Evolutionary conservation across 2,888 invertebrate genomes (phyloP).

Genomic region (Beris morrisii): DNA sequence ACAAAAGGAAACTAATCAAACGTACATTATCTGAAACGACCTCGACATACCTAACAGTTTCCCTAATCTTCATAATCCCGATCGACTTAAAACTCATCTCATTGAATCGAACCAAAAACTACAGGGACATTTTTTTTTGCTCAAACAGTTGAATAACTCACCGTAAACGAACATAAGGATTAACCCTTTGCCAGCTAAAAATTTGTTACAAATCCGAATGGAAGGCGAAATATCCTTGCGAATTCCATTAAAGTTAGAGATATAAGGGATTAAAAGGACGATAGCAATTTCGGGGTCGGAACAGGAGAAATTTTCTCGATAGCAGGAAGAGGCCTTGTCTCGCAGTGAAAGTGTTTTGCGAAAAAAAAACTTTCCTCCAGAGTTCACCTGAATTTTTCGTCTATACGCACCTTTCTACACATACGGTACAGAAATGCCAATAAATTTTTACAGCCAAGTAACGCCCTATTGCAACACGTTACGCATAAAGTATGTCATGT

Average conservation of each 20-base stretch:
- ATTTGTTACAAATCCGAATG: conserved; percentile 2
- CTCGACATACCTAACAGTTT: background rate
- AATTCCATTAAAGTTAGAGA: conserved; percentile 14
- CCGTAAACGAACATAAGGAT: conserved; percentile 17
- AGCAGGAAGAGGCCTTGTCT: too few relatives aligned
- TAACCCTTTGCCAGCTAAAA: conserved; percentile 20
- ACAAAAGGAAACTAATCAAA: background rate
- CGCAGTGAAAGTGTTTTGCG: too few relatives aligned
- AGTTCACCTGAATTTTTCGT: too few relatives aligned
- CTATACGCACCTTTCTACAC: background rate
- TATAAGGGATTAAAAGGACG: conserved; percentile 2
- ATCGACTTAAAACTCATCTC: conserved; percentile 18
- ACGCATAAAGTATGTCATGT: conserved; percentile 18
- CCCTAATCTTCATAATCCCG: background rate
- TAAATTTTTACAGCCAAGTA: conserved; percentile 22
- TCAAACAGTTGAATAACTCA: conserved; percentile 17
- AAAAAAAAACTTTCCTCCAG: too few relatives aligned
- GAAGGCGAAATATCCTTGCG: background rate
- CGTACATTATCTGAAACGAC: background rate
- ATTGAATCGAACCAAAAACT: background rate
- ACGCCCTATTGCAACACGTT: conserved; percentile 27
- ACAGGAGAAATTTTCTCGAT: too few relatives aligned
- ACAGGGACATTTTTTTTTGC: background rate
- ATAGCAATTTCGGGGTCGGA: too few relatives aligned
- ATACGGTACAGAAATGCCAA: conserved; percentile 17